Percentiles rank a stretch among this genome's conserved stretches.
These are phyloP conservation scores for Tetraodon nigroviridis DNA, from an alignment of 2,113 vertebrate species.

Conservation along the genomic window DNA sequence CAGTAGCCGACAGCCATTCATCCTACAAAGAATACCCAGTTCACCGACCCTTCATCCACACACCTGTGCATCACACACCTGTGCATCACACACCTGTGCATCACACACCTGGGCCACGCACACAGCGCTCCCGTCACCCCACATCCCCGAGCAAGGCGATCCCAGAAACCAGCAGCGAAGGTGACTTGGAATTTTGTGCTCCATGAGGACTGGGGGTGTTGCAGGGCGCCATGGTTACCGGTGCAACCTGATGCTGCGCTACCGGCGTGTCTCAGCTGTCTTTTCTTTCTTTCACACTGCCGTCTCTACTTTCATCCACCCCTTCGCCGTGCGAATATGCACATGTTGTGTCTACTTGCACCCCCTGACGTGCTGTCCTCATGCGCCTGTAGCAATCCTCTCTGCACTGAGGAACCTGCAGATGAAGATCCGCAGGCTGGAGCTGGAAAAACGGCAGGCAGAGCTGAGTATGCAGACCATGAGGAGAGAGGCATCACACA, in stretches of 20 bases:
- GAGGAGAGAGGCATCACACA: conserved; percentile 68
- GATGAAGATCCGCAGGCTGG: conserved; percentile 74
- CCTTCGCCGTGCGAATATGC: too few relatives aligned
- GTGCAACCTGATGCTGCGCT: conserved; percentile 55
- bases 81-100: conserved; percentile 39
- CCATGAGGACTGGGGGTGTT: too few relatives aligned
- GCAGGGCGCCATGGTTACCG: conserved; percentile 67
- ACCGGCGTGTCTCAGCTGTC: conserved; percentile 39
- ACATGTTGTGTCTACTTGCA: too few relatives aligned
- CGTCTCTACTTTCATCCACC: background rate
- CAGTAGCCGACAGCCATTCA: conserved; percentile 62
- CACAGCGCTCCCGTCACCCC: conserved; percentile 9
- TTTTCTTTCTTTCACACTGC: conserved; percentile 29
- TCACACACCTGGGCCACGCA: conserved; percentile 51
- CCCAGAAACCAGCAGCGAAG: conserved; percentile 90
- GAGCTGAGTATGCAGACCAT: conserved; percentile 75
- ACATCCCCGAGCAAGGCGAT: conserved; percentile 78
- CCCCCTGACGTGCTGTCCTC: background rate
- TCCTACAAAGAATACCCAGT: conserved; percentile 82
- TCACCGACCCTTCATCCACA: conserved; percentile 80
- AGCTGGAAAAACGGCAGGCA: conserved; percentile 78
- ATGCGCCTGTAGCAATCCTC: conserved; percentile 77
- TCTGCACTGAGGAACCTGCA: conserved; percentile 76
- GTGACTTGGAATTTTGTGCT: conserved; percentile 44
- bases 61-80: conserved; percentile 59